phyloP scores from a whole-genome alignment of 2,888 invertebrate genomes.

The Bellardia pandia region DNA sequence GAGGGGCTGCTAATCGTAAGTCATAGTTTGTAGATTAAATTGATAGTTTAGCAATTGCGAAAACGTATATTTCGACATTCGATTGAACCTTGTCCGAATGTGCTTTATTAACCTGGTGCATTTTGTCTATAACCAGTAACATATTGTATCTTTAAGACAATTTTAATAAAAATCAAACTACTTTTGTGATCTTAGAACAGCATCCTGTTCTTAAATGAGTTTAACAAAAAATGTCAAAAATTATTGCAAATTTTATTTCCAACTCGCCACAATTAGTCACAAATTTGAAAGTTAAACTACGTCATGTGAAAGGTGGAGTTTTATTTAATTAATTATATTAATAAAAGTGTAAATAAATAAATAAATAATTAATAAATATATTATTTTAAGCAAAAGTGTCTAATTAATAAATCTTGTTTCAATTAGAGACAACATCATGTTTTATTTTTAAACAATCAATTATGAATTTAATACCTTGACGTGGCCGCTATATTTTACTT shows the following conservation, averaged over 20 bases:
- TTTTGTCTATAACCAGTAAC: no score
- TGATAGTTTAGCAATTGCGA: no score
- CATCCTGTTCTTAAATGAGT: no score
- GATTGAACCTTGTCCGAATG: no score
- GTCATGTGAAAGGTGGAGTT: constrained; percentile 3
- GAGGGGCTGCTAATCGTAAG: background rate
- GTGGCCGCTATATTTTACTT: constrained; percentile 21
- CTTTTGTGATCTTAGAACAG: no score
- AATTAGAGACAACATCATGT: constrained; percentile 29
- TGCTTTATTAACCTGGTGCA: no score
- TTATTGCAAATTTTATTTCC: no score
- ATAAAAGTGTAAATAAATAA: background rate
- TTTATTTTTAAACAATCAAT: constrained; percentile 31
- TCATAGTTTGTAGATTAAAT: background rate
- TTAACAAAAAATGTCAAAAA: no score
- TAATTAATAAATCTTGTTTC: constrained; percentile 32
- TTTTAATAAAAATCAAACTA: no score
- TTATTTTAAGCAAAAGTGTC: constrained; percentile 25
- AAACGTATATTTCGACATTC: no score
- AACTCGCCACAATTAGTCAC: no score
- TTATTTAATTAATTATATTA: constrained; percentile 21
- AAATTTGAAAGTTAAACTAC: background rate
- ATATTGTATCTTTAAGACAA: no score
- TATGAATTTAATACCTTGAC: constrained; percentile 16
- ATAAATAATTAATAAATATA: constrained; percentile 18